Base-by-base conservation (phyloP, 2,113 vertebrate species). In the Zosterops pallidus region DNA sequence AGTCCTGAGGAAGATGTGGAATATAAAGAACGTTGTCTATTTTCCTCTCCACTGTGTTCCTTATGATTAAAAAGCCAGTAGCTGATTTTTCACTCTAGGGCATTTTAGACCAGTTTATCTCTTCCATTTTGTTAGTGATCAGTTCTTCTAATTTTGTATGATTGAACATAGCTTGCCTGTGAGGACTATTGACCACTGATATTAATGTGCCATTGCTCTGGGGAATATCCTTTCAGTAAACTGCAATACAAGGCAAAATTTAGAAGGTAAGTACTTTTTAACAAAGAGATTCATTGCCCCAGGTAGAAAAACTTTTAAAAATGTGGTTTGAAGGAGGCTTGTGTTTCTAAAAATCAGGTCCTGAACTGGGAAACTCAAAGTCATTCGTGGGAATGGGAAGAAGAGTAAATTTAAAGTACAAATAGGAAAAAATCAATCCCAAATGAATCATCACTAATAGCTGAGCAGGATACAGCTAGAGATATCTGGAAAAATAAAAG, bases 21-120 rank as follows among this genome's bases (percentile, higher is more conserved):
- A 70, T 59, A 55, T 11, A 81, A 89, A 84, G 78, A 4, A 68
- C 26, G 31, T 53, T 84, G 39, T 44, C 39, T 11, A 28, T 87
- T 76, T 89, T 71, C 42, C 17, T 79, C 31, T 52, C 35, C 14
- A 21, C 25, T 25, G 7, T 55, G 39, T 47, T 87, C 17, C 41
- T 20, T 67, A n/a, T 23, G 31, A 89, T 53, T 87, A 82, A 91
- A 90, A 89, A 78, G 39, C 17, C 64, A 89, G 69, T 42, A 86
- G 26, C 5, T 42, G 24, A 41, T 62, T 79, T 87, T 87, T 64
- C 6, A 24, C 20, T 80, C n/a, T 9, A 75, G 76, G 26, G 4
- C 68, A 50, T 62, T 92, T 95, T 52, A 89, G 44, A 87, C 16
- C 47, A 69, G 46, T 31, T 95, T 75, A 35, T 60, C 41, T 62